A percentile compares a stretch with the other conserved stretches of the same genome.
These are phyloP conservation scores for Arrhopalites spinosus DNA, from an alignment of 2,888 invertebrate species.

Conservation along the genomic window DNA sequence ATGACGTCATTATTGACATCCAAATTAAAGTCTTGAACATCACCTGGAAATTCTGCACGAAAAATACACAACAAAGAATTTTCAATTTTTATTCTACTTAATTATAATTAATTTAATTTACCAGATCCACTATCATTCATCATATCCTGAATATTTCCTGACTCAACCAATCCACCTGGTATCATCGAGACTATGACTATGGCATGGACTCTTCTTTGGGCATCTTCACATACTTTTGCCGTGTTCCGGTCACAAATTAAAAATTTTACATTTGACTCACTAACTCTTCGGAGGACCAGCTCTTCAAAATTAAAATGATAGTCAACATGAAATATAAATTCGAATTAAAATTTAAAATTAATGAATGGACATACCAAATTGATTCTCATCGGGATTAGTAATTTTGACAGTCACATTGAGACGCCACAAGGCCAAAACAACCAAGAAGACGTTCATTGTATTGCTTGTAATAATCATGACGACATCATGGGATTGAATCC, in stretches of 20 bases:
- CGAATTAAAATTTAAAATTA: not conserved
- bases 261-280: conserved; percentile 7
- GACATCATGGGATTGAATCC: conserved; percentile 14
- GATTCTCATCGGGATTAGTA: conserved; percentile 1
- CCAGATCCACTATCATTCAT: conserved; percentile 22
- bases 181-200: conserved; percentile 9
- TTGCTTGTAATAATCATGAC: conserved; percentile 26
- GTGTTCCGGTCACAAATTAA: conserved; percentile 23
- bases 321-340: not conserved
- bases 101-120: not conserved
- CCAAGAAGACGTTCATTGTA: conserved; percentile 4
- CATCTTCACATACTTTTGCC: not conserved
- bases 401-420: conserved; percentile 23
- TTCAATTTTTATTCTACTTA: not conserved
- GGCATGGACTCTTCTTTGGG: not conserved
- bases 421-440: conserved; percentile 26
- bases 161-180: not conserved
- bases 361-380: not conserved
- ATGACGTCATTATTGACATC: conserved; percentile 29
- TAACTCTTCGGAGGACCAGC: not conserved
- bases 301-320: not conserved
- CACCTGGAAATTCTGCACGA: conserved; percentile 18
- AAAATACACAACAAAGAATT: not conserved
- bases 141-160: conserved; percentile 14
- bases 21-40: conserved; percentile 29